Base-by-base conservation (phyloP, 2,888 invertebrate species). In the Watsonalla binaria region DNA sequence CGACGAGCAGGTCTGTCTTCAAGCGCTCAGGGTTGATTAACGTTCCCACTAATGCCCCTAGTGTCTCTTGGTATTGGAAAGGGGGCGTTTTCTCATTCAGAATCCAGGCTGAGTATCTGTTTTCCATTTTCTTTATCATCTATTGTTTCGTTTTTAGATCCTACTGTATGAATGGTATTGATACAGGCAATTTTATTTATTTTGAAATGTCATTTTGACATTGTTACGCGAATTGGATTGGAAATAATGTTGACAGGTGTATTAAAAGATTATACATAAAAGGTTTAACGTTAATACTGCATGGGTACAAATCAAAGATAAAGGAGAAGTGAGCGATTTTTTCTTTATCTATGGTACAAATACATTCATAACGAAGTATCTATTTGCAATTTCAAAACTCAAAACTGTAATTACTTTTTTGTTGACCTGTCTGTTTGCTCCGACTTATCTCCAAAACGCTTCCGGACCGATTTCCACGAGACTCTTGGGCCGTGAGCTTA, bases 1-100 rank as follows among this genome's bases (percentile, higher is more conserved):
- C 68, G 51, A 77, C 73, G 63, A 80, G 70, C 60, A 82, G 64
- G 60, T 79, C 78, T 51, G 68, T 70, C 62, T 74, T 76, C 59
- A 79, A 72, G 65, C 68, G 67, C 63, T 72, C 68, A n/a, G 76
- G 74, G 61, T 74, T 78, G 67, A 80, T 78, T 74, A 78, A 72
- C 62, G 68, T 65, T 57, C 74, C 67, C 58, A 80, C 72, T 62
- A 78, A 65, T 64, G 66, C 60, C 55, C 65, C 69, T 62, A 74
- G 60, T 70, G 70, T 72, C 63, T 64, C 59, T 51, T 65, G 63
- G 59, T 76, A 72, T 57, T 66, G 68, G 63, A 65, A 60, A 64
- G 67, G 42, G 42, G 42, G 58, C 56, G 70, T 65, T 57, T 68
- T 63, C 61, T 68, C 63, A 59, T 72, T 69, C 59, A 57, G 59